Evolutionary conservation across 2,797 vertebrate species (phyloP), one percentile per base, ranked within the genome.

Genomic region (Coranthus polyacanthus): DNA sequence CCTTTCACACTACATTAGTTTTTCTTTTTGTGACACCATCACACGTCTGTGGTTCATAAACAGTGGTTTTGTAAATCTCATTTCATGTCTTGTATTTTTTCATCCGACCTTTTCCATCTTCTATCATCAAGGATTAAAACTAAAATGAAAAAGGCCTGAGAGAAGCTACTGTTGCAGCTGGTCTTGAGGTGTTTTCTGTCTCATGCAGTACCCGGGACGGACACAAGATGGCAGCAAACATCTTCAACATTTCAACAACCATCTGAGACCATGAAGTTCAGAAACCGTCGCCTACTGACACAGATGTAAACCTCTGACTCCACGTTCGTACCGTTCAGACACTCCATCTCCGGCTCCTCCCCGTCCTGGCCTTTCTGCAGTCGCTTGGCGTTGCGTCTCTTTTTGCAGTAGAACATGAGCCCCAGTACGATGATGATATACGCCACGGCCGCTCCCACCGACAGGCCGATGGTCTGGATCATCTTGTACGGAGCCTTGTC

Each of bases 341-440:
- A 96, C 86, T 99, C 98, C 96, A 97, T 98, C 90, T 99, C 98
- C 0, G 98, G 96, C 86, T 99, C 98, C 75, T 98, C 97, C 3
- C 95, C 95, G 4, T 97, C 95, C 0, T 93, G 93, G 50, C 93
- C 94, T 79, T 99, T 99, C 88, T 97, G 95, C 82, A 93, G 86
- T 10, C 96, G 91, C 78, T 97, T 98, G 62, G 96, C 96, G 64
- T 97, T 95, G 68, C 98, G 95, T 45, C 98, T 92, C 85, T 98
- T 98, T 88, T 99, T 99, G 85, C 98, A 99, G 93, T 99, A 99
- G 87, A 99, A 99, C 98, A 99, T 99, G 86, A 99, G 96, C 16
- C 97, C 98, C 74, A 99, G 93, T 11, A 99, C 98, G 0, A 97
- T 94, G 0, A 99, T 99, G 66, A 99, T 99, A 85, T 99, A 99